Evolutionary conservation across 2,113 vertebrate genomes (phyloP), one percentile per base, ranked within the genome.

Genomic region (Anhinga anhinga): DNA sequence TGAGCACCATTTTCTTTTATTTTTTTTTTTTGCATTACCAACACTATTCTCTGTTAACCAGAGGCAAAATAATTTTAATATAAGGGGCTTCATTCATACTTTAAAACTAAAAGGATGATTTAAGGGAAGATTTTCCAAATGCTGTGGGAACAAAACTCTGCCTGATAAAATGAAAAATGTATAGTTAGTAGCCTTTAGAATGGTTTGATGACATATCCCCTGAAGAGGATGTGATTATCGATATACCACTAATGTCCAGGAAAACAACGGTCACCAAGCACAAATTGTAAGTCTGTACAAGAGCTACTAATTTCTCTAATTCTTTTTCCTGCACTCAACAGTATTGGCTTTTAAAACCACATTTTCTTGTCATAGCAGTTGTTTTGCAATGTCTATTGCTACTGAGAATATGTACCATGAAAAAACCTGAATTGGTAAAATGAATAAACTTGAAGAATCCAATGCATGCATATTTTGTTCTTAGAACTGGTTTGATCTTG

Each of bases 31-130:
- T 73, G 19, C 92, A 93, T 95, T 71, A 95, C 59, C 27, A 95
- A 25, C 49, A 62, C 61, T 87, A 56, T 72, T 95, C 81, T 93
- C 66, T 89, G n/a, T 38, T 82, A 72, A 93, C 69, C 38, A 79
- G 66, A 81, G 15, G 52, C 47, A 91, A 91, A 93, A 94, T 71
- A 86, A 94, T 86, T 83, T 97, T 93, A 63, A 72, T 45, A 5
- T 15, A 73, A 90, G 32, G 26, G 27, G 6, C 30, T 95, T 81
- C 36, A 53, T 67, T 82, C 36, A 42, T 50, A 65, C 44, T 29
- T 12, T 65, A 62, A 83, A 88, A 88, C 7, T 53, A 63, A 91
- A 86, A 55, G 27, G 25, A 65, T 58, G 22, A 86, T n/a, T 71
- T 69, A 70, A 90, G 55, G 34, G 6, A 62, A 92, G 45, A 74